Evolutionary conservation across 1,140 invertebrate genomes (phyloP), one percentile per base, ranked within the genome.

Genomic region (Batillaria attramentaria): DNA sequence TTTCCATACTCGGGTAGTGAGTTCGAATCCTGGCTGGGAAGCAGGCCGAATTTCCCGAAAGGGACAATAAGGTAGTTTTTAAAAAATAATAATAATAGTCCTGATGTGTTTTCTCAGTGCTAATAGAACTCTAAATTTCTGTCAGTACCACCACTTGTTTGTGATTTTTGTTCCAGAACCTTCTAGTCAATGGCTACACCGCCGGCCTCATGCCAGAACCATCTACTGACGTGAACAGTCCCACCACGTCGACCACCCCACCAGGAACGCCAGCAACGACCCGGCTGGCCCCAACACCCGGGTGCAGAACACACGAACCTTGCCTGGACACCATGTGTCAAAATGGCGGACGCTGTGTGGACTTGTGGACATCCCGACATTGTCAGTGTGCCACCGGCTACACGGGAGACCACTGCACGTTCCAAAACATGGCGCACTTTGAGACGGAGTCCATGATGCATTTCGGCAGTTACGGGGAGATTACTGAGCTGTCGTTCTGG

Each of bases 291-390:
- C 79, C 72, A 16, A 66, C 20, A 0, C 77, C 79, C 50, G 86
- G 86, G n/a, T 86, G 86, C 75, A 13, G 57, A 0, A 62, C 54
- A 39, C 85, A 86, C 77, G 35, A 75, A 31, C 79, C 82, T 2
- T 88, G 87, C 65, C 20, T 46, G 5, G 54, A 57, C 6, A 57
- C 54, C 57, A 43, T 46, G 31, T 88, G 87, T 81, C 24, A 70
- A 37, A 84, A 88, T 80, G 83, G 83, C n/a, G 87, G 87, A 24
- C 43, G 33, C 3, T 88, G 87, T 77, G 62, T 82, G 31, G 86
- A 88, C 66, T 31, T 81, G 60, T 88, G 87, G 87, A 83, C 81
- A 8, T 74, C 37, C 43, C 82, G 79, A 62, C 66, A 65, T 5
- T 88, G 86, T 62, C 35, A 82, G 18, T 88, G 86, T 78, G 31